Percentiles rank a stretch among this genome's conserved stretches.
Evolutionary conservation across 30 jellyfish, hydroid and myxozoan species (phyloP).

Genomic region (Chironex yamaguchii): DNA sequence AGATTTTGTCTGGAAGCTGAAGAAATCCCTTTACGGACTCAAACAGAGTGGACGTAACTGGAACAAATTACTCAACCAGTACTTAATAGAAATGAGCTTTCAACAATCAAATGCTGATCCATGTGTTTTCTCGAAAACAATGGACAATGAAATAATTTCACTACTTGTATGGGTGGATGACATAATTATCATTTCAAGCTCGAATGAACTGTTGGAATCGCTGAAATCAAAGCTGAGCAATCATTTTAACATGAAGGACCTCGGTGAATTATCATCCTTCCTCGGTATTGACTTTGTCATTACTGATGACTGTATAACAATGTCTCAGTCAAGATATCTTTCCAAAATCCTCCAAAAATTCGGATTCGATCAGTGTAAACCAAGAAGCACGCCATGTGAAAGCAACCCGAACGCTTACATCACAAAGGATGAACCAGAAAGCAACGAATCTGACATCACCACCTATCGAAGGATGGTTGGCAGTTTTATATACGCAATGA

Average conservation of each 20-base stretch:
- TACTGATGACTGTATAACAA: slow-evolving; percentile 3
- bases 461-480: slow-evolving; percentile 12
- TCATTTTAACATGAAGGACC: slow-evolving; percentile 61
- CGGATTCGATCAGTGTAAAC: slow-evolving; percentile 34
- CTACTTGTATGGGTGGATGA: slow-evolving; percentile 57
- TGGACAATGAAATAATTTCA: neutral
- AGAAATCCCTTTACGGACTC: slow-evolving; percentile 74
- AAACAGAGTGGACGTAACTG: slow-evolving; percentile 83
- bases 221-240: neutral
- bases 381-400: slow-evolving; percentile 41
- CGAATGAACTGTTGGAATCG: neutral
- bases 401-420: slow-evolving; percentile 12
- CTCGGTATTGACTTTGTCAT: slow-evolving; percentile 45
- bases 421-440: neutral
- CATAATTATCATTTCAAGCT: slow-evolving; percentile 23
- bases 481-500: slow-evolving; percentile 48
- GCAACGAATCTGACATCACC: slow-evolving; percentile 5
- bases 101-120: slow-evolving; percentile 66
- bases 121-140: slow-evolving; percentile 6
- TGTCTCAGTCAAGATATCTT: slow-evolving; percentile 37
- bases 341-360: neutral
- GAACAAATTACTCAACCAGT: slow-evolving; percentile 7
- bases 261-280: slow-evolving; percentile 54
- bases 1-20: slow-evolving; percentile 63
- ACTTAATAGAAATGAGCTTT: slow-evolving; percentile 13